Evolutionary conservation across 1,140 invertebrate genomes (phyloP).

Genomic region (Cherax destructor): DNA sequence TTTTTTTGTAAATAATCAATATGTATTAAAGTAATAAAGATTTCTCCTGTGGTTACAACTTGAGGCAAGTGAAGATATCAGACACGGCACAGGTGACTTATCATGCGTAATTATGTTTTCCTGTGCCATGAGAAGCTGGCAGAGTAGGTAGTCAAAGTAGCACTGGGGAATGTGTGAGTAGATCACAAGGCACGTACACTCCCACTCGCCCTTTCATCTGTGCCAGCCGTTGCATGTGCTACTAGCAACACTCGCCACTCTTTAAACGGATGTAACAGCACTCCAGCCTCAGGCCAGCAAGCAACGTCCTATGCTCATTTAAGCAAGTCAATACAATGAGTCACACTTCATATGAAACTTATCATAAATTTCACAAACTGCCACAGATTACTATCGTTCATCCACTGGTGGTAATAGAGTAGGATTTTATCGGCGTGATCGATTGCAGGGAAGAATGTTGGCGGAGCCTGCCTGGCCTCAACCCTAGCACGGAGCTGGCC

Average conservation of each 20-base stretch:
- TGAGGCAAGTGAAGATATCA: not conserved
- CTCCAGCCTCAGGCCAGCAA: not conserved
- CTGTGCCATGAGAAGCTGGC: not conserved
- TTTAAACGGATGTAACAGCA: not conserved
- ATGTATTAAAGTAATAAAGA: not conserved
- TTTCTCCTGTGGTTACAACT: not conserved
- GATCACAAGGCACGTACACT: not conserved
- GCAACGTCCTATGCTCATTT: not conserved
- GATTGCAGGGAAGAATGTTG: conserved; percentile 12
- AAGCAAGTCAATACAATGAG: not conserved
- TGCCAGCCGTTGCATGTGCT: not conserved
- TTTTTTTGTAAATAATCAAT: not conserved
- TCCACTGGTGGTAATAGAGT: not conserved
- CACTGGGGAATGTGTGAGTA: not conserved
- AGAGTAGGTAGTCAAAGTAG: not conserved
- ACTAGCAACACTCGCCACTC: not conserved
- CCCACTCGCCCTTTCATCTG: not conserved
- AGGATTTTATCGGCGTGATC: not conserved
- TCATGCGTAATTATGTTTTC: not conserved
- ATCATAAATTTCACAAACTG: not conserved
- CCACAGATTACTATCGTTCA: not conserved
- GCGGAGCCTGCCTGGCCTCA: conserved; percentile 15
- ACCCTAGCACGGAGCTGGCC: conserved; percentile 1
- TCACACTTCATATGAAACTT: not conserved
- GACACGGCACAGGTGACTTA: not conserved